phyloP scores from a whole-genome alignment of 2,113 vertebrate genomes.

The Casuarius casuarius region DNA sequence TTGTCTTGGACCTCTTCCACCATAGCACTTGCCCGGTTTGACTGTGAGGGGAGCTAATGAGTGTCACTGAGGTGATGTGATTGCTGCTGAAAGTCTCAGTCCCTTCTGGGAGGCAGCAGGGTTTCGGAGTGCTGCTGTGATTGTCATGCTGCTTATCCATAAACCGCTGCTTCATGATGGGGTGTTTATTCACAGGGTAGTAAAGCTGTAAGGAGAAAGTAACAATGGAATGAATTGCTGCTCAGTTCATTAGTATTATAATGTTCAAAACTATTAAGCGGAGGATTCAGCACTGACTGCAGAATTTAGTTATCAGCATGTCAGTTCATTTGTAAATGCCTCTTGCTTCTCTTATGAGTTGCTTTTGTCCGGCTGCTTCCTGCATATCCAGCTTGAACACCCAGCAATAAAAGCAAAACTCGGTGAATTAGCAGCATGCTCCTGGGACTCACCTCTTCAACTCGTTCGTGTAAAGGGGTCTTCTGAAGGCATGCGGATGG shows the following conservation, averaged over 20 bases:
- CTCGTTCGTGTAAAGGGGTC: background rate
- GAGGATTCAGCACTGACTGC: background rate
- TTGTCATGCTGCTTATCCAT: background rate
- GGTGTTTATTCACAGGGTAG: background rate
- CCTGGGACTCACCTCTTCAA: background rate
- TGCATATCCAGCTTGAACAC: background rate
- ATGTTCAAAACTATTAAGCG: background rate
- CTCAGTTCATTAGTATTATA: background rate
- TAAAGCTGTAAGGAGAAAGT: background rate
- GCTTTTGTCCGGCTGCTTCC: background rate
- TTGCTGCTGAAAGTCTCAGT: background rate
- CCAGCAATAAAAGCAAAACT: background rate
- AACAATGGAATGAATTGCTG: background rate
- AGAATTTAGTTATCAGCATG: background rate
- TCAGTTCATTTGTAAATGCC: background rate
- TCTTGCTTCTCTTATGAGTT: background rate
- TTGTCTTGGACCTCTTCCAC: rapidly evolving
- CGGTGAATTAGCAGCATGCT: background rate
- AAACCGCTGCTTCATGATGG: rapidly evolving
- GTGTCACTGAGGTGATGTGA: background rate
- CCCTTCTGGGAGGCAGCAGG: background rate
- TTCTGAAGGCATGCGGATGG: background rate
- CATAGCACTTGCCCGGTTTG: rapidly evolving
- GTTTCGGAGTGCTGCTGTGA: background rate
- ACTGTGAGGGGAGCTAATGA: background rate